Conservation (phyloP, 2,888 invertebrate species). For the Leucozona laternaria region DNA sequence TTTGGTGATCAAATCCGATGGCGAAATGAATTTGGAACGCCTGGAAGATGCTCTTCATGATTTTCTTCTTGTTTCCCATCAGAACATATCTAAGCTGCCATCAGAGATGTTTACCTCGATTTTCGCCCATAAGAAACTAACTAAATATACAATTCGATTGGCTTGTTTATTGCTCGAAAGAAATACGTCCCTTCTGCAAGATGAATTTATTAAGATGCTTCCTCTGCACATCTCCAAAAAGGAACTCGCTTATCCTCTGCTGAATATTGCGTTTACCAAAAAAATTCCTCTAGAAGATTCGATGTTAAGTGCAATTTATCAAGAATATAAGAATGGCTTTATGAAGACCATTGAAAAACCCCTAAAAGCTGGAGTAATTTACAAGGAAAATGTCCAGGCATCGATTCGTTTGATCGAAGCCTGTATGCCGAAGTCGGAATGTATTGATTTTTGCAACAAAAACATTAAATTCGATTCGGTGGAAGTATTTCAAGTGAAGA, state of each 20-base stretch:
- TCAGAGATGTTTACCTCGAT: slow-evolving; percentile 85
- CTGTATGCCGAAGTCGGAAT: slow-evolving; percentile 86
- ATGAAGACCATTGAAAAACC: slow-evolving; percentile 88
- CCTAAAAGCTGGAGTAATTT: slow-evolving; percentile 88
- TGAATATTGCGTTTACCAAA: slow-evolving; percentile 84
- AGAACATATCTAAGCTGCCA: slow-evolving; percentile 85
- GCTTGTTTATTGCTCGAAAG: slow-evolving; percentile 86
- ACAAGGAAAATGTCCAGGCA: slow-evolving; percentile 86
- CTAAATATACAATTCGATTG: slow-evolving; percentile 86
- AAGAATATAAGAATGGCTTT: slow-evolving; percentile 87
- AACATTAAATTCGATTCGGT: slow-evolving; percentile 87
- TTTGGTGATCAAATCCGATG: slow-evolving; percentile 83
- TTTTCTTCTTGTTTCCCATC: slow-evolving; percentile 87
- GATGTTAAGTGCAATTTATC: slow-evolving; percentile 85
- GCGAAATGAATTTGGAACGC: slow-evolving; percentile 84
- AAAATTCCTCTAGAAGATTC: slow-evolving; percentile 81
- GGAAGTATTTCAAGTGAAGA: slow-evolving; percentile 86
- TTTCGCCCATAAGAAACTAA: slow-evolving; percentile 84
- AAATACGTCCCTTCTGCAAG: slow-evolving; percentile 63
- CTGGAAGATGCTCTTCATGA: slow-evolving; percentile 85
- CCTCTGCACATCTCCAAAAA: slow-evolving; percentile 85
- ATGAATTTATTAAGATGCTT: slow-evolving; percentile 77
- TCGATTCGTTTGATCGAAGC: slow-evolving; percentile 86
- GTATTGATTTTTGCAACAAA: slow-evolving; percentile 86
- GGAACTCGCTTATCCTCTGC: slow-evolving; percentile 87